Conservation (phyloP, 2,797 vertebrate genomes). For the Botia almorhae region DNA sequence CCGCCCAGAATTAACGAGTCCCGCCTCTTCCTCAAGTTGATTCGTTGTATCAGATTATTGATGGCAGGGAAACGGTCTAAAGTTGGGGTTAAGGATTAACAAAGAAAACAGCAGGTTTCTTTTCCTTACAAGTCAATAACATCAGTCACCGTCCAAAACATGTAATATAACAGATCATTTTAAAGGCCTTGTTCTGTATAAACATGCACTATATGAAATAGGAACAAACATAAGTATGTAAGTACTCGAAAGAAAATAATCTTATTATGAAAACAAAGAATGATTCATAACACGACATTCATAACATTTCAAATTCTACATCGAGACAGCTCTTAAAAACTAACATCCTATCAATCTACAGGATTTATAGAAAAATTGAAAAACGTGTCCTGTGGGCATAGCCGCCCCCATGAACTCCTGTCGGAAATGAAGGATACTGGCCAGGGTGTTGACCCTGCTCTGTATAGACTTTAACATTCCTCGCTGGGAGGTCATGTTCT, state of each 20-base stretch:
- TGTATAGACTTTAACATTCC: slow-evolving; percentile 96
- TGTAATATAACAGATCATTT: too few species aligned
- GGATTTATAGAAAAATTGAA: not conserved
- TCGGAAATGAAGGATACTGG: slow-evolving; percentile 91
- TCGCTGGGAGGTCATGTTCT: slow-evolving; percentile 98
- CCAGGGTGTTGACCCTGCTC: slow-evolving; percentile 96
- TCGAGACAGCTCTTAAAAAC: not conserved
- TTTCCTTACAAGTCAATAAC: not conserved
- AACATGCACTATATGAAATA: too few species aligned
- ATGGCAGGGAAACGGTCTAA: slow-evolving; percentile 95
- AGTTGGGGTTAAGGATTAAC: slow-evolving; percentile 64
- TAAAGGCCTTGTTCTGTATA: too few species aligned
- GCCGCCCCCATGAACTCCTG: not conserved
- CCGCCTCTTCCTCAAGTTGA: slow-evolving; percentile 94
- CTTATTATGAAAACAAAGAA: too few species aligned
- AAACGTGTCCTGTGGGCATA: not conserved
- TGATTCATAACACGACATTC: too few species aligned
- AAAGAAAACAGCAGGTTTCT: not conserved
- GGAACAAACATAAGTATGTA: too few species aligned
- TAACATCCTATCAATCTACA: not conserved
- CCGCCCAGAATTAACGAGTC: slow-evolving; percentile 93
- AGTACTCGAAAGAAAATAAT: too few species aligned
- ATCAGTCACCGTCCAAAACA: too few species aligned
- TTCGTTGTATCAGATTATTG: slow-evolving; percentile 95
- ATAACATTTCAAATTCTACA: too few species aligned